Evolutionary conservation across 2,797 vertebrate species (phyloP), one percentile per base, ranked within the genome.

Genomic region (Labroides dimidiatus): DNA sequence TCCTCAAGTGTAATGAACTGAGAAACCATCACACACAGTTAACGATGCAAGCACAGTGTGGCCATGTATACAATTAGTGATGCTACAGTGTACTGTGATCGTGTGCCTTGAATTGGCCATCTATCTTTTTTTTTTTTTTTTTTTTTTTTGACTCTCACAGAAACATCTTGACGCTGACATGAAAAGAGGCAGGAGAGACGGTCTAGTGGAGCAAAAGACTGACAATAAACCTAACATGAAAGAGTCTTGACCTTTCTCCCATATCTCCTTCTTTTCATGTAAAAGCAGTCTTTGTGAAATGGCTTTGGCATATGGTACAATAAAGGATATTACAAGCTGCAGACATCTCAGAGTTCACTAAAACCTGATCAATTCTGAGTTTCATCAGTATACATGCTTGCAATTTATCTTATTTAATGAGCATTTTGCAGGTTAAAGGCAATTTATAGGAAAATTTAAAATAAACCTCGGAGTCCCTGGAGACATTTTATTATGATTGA

Each of bases 1-100:
- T 77, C 75, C 75, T 79, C 77, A 64, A 76, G 75, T 78, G 80
- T 85, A 88, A 88, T 87, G 87, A 76, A 77, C 70, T 78, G 79
- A 79, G 73, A 70, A 80, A 64, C 77, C 79, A 84, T 85, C 64
- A 70, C 67, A 65, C 78, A 73, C 57, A 71, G 81, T 79, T 85
- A 85, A 87, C 78, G 75, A 84, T 58, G 77, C 72, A 71, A 64
- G 61, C 69, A 64, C 62, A 69, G 59, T 82, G 80, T 76, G 80
- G 78, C 72, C 65, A 69, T 79, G 75, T 81, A 65, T 60, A 80
- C 72, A 85, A 78, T 89, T 83, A 83, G 81, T 72, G 55, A 72
- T 64, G 80, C 69, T 73, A 75, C 74, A 48, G 68, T 67, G 63
- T 73, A 39, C 78, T 84, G 72, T 78, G 70, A 77, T 69, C 64